These are phyloP conservation scores for Dynastes hyllus DNA, from an alignment of 2,888 invertebrate species.

Conservation along the genomic window DNA sequence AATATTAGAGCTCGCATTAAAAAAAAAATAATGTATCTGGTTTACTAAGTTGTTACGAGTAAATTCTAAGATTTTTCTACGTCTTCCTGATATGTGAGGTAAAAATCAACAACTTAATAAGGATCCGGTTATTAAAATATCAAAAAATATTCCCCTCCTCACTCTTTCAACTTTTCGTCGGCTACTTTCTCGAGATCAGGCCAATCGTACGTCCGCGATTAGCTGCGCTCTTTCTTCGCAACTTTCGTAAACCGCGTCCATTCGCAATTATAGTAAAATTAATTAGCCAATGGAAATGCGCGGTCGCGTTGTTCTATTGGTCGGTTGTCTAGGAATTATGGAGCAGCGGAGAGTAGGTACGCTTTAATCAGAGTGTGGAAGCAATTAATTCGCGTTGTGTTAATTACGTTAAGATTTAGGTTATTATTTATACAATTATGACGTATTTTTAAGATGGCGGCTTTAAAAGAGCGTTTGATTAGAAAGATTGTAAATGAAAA, in stretches of 20 bases:
- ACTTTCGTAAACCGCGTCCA: slow-evolving; percentile 15
- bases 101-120: background rate
- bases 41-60: background rate
- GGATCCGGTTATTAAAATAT: slow-evolving; percentile 2
- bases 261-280: slow-evolving; percentile 29
- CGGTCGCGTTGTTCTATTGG: slow-evolving; percentile 21
- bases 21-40: background rate
- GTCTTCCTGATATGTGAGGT: background rate
- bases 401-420: too few relatives aligned
- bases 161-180: background rate
- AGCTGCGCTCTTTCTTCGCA: slow-evolving; percentile 1
- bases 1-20: background rate
- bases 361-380: too few relatives aligned
- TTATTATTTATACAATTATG: too few relatives aligned
- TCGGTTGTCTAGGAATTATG: slow-evolving; percentile 9
- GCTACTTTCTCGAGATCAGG: slow-evolving; percentile 10
- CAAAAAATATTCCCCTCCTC: background rate
- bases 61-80: background rate
- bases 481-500: too few relatives aligned
- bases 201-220: slow-evolving; percentile 4
- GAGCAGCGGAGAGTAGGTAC: too few relatives aligned
- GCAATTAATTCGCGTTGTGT: too few relatives aligned
- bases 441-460: too few relatives aligned
- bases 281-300: slow-evolving; percentile 23
- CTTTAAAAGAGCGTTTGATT: too few relatives aligned